Percentiles rank a stretch among this genome's conserved stretches.
Evolutionary conservation across 2,797 vertebrate species (phyloP).

Genomic region (Zalophus californianus): DNA sequence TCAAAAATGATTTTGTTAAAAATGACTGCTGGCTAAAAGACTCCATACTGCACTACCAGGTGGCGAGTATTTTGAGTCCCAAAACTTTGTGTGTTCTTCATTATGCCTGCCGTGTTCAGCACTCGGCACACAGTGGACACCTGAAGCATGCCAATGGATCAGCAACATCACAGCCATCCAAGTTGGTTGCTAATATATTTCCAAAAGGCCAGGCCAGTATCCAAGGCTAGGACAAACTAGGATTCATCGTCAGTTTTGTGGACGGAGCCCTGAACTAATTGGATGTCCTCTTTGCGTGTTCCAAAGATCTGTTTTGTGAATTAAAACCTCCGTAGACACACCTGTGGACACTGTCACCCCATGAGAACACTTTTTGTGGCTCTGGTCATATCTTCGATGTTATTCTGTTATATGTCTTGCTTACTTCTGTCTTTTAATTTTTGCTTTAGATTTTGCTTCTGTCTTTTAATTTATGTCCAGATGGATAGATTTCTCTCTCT

Average conservation of each 20-base stretch:
- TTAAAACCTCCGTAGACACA: not conserved
- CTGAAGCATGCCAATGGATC: not conserved
- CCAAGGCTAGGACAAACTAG: not conserved
- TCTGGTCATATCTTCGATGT: not conserved
- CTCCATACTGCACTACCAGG: not conserved
- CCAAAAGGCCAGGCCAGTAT: not conserved
- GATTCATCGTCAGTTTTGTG: not conserved
- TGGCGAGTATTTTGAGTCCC: not conserved
- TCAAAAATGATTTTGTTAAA: not conserved
- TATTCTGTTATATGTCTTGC: not conserved
- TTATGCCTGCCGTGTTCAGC: not conserved
- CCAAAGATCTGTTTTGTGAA: not conserved
- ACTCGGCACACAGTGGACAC: not conserved
- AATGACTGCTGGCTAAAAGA: not conserved
- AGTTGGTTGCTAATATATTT: not conserved
- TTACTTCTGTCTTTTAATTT: not conserved
- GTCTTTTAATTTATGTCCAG: not conserved
- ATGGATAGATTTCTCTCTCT: not conserved
- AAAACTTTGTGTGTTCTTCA: not conserved
- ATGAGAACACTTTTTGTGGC: not conserved
- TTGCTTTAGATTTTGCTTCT: not conserved
- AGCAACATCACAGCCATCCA: not conserved
- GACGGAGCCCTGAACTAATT: not conserved
- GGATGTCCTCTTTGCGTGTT: not conserved
- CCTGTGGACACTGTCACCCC: rapidly evolving